Conservation (phyloP, 2,113 vertebrate genomes). For the Procapra przewalskii region DNA sequence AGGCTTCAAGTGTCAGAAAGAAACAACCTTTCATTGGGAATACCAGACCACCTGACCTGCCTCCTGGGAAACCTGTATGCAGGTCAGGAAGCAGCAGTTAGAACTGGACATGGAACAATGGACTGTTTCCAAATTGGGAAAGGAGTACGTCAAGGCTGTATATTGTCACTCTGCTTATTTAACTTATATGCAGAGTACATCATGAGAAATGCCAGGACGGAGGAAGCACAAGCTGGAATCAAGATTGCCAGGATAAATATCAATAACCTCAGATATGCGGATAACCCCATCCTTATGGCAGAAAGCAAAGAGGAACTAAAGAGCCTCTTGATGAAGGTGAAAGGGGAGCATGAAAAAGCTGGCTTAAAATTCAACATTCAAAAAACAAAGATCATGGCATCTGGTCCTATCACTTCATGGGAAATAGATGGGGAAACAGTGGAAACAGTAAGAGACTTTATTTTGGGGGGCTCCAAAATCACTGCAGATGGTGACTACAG, state of each 20-base stretch:
- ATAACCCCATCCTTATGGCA: background rate
- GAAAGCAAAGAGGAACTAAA: background rate
- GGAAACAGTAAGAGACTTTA: background rate
- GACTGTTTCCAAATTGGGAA: background rate
- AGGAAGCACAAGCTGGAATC: background rate
- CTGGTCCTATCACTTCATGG: background rate
- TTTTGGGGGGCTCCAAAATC: background rate
- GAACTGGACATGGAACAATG: background rate
- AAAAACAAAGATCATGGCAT: background rate
- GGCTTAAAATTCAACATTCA: background rate
- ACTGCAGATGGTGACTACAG: background rate
- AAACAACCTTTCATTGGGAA: background rate
- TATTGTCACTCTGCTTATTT: background rate
- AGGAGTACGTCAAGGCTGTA: background rate
- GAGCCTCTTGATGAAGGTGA: background rate
- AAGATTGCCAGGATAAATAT: background rate
- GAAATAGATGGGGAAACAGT: background rate
- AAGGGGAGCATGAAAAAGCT: background rate
- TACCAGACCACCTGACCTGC: background rate
- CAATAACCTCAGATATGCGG: background rate
- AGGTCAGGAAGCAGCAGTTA: background rate
- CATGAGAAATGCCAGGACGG: background rate
- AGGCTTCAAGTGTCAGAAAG: background rate
- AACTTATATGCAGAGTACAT: background rate
- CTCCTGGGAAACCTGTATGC: background rate